Conservation (phyloP, 2,113 vertebrate species). For the Neogobius melanostomus region DNA sequence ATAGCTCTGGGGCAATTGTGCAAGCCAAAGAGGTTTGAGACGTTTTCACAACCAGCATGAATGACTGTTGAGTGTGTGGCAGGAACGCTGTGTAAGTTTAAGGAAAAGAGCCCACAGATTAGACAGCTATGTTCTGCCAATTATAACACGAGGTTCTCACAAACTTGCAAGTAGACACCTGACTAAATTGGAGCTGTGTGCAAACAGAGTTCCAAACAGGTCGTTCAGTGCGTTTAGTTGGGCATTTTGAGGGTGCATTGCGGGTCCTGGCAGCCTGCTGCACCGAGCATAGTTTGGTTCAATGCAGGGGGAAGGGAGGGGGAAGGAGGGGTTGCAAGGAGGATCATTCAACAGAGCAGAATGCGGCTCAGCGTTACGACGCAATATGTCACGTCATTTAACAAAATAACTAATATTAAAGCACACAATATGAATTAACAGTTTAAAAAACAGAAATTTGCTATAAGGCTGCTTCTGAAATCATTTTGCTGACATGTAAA, state of each 20-base stretch:
- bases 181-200: neutral
- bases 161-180: neutral
- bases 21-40: too few relatives aligned
- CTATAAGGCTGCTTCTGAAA: conserved; percentile 16
- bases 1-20: too few relatives aligned
- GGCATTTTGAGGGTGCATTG: conserved; percentile 65
- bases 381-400: conserved; percentile 64
- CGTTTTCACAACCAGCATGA: too few relatives aligned
- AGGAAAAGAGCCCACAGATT: too few relatives aligned
- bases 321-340: conserved; percentile 47
- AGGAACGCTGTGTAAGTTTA: too few relatives aligned
- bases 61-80: too few relatives aligned
- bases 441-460: too few relatives aligned
- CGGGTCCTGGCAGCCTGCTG: conserved; percentile 73
- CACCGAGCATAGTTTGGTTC: conserved; percentile 76
- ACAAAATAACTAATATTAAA: conserved; percentile 15
- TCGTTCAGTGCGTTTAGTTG: conserved; percentile 7
- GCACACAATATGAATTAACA: neutral
- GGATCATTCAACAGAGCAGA: conserved; percentile 69
- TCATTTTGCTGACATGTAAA: conserved; percentile 18
- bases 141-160: too few relatives aligned
- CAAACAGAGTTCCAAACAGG: conserved; percentile 13
- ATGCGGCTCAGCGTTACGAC: conserved; percentile 70
- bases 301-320: conserved; percentile 64
- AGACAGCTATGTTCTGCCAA: too few relatives aligned